Evolutionary conservation across 2,113 vertebrate genomes (phyloP), one percentile per base, ranked within the genome.

Genomic region (Ameiurus melas): DNA sequence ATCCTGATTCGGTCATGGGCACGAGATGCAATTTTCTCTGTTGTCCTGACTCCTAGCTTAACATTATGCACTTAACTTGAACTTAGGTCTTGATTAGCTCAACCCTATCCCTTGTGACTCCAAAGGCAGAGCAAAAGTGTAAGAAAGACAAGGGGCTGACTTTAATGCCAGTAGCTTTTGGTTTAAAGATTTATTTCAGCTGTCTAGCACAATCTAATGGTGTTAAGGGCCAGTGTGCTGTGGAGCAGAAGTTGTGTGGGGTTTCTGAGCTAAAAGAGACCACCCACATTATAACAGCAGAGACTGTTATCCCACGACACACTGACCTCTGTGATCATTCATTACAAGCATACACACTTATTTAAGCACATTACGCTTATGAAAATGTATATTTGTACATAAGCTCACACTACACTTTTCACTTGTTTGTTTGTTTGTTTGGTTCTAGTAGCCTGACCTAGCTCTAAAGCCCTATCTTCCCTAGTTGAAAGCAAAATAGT

Each of bases 311-410:
- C 71, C 86, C 88, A 91, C 12, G 84, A 81, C 86, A 86, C 81
- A 81, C 47, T 88, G 88, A 84, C 86, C 88, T 89, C 88, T 30
- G 19, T 70, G 68, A 84, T 83, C 25, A 90, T 89, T 86, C 22
- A 86, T 88, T 79, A 83, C 53, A 85, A 22, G 3, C 55, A 53
- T 55, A 53, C 25, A 78, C 66, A 33, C 27, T 58, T 68, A 83
- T 47, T 62, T 75, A 57, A 19, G 70, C 10, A 86, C 13, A 20
- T 70, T 60, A 30, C 25, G 30, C 33, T 75, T 77, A 39, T 36
- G n/a, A 80, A 19, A 3, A 55, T 55, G 1, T 58, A 81, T 81
- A 33, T 58, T 51, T 51, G 27, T 57, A 55, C 5, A 30, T n/a
- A 55, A 2, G 30, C 30, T 36, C 19, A 13, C 43, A 47, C 33